Evolutionary conservation across 2,888 invertebrate species (phyloP).

Genomic region (Hydrotaea diabolus): DNA sequence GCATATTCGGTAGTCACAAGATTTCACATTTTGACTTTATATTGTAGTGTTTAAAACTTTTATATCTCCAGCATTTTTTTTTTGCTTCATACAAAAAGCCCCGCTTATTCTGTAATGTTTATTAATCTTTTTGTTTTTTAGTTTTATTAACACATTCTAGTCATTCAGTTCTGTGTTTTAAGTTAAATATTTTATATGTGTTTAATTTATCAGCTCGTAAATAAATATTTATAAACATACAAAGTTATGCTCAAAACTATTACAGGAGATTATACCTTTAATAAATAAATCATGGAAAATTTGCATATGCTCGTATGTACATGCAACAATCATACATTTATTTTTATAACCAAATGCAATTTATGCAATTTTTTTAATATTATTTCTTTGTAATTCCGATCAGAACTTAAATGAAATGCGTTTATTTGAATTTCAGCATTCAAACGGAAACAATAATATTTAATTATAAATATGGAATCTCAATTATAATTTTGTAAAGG

Average conservation of each 20-base stretch:
- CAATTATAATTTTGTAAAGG: too few species aligned
- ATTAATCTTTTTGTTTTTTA: background rate
- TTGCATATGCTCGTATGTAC: background rate
- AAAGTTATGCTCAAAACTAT: slow-evolving; percentile 7
- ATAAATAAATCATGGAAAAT: background rate
- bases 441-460: too few species aligned
- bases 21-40: too few species aligned
- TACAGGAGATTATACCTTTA: background rate
- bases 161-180: background rate
- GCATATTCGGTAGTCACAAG: too few species aligned
- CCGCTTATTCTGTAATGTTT: too few species aligned
- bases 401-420: background rate
- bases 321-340: background rate
- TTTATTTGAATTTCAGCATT: too few species aligned
- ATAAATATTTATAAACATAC: background rate
- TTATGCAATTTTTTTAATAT: too few species aligned
- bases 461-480: too few species aligned
- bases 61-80: too few species aligned
- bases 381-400: background rate
- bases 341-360: background rate
- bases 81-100: too few species aligned
- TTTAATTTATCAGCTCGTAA: background rate
- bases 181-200: background rate
- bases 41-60: too few species aligned
- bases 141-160: background rate